These are phyloP conservation scores for Odontesthes bonariensis DNA, from an alignment of 2,113 vertebrate genomes.

Conservation along the genomic window DNA sequence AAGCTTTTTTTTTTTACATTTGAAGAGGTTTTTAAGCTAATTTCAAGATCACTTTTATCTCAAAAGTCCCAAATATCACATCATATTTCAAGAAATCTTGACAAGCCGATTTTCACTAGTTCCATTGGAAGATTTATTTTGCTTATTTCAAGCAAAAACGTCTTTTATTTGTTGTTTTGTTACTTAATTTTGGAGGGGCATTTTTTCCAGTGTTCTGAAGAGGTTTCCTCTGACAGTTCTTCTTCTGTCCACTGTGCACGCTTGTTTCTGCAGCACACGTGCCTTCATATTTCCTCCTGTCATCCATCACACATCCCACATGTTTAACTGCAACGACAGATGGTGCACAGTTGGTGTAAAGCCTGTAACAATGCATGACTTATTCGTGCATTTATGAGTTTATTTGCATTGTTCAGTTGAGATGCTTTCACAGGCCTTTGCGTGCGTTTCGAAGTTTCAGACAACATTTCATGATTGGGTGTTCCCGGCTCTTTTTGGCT, in stretches of 20 bases:
- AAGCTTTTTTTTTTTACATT: too few relatives aligned
- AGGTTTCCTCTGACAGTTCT: conserved; percentile 13
- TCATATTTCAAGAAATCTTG: too few relatives aligned
- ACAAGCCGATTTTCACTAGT: too few relatives aligned
- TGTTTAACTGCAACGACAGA: conserved; percentile 32
- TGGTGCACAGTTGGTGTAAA: not conserved
- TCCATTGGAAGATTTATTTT: too few relatives aligned
- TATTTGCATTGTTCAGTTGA: not conserved
- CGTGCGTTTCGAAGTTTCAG: not conserved
- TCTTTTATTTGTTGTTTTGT: too few relatives aligned
- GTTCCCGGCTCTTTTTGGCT: not conserved
- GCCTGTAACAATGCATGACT: not conserved
- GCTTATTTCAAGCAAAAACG: too few relatives aligned
- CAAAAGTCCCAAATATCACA: too few relatives aligned
- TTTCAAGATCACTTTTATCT: too few relatives aligned
- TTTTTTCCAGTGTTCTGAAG: too few relatives aligned
- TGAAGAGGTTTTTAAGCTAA: too few relatives aligned
- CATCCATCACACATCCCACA: conserved; percentile 18
- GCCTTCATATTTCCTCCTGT: conserved; percentile 9
- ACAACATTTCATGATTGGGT: conserved; percentile 11
- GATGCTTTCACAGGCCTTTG: not conserved
- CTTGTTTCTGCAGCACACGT: conserved; percentile 22
- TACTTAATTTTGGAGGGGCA: too few relatives aligned
- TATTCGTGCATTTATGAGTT: not conserved
- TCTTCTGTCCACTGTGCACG: conserved; percentile 14